Conservation (phyloP, 2,888 invertebrate species). For the Drosophila crucigera region DNA sequence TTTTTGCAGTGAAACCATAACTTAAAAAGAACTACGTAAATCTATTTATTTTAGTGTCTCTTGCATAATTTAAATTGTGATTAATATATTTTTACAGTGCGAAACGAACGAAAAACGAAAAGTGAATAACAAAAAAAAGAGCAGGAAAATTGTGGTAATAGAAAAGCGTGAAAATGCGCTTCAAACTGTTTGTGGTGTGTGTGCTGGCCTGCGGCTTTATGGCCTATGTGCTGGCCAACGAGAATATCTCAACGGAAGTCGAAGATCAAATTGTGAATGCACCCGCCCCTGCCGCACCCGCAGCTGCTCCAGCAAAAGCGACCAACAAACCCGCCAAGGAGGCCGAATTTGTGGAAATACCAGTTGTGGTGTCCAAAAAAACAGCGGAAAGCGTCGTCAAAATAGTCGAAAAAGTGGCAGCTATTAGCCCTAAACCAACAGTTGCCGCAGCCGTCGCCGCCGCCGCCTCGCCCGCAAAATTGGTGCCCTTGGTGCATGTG, state of each 20-base stretch:
- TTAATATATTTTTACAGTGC: constrained; percentile 60
- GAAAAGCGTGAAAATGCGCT: constrained; percentile 69
- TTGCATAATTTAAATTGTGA: constrained; percentile 33
- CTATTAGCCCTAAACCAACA: constrained; percentile 14
- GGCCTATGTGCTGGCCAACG: constrained; percentile 74
- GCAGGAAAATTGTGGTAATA: constrained; percentile 5
- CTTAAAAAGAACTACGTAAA: neutral
- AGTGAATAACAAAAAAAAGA: constrained; percentile 20
- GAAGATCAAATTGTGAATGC: constrained; percentile 61
- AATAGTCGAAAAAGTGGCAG: constrained; percentile 25
- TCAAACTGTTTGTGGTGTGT: constrained; percentile 79
- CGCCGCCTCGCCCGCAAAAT: neutral
- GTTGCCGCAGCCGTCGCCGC: constrained; percentile 15
- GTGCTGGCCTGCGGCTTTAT: constrained; percentile 76
- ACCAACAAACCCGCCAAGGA: constrained; percentile 41
- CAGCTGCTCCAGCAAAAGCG: constrained; percentile 17
- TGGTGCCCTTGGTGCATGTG: constrained; percentile 7
- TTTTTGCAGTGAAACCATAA: neutral
- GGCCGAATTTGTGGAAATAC: constrained; percentile 67
- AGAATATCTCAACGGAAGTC: constrained; percentile 74
- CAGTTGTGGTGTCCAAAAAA: constrained; percentile 41
- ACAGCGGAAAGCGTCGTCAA: constrained; percentile 19
- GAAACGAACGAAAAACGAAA: constrained; percentile 50
- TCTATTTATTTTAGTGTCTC: constrained; percentile 15
- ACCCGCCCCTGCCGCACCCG: neutral